These are phyloP conservation scores for Catagonus wagneri DNA, from an alignment of 2,113 vertebrate genomes.

Conservation along the genomic window DNA sequence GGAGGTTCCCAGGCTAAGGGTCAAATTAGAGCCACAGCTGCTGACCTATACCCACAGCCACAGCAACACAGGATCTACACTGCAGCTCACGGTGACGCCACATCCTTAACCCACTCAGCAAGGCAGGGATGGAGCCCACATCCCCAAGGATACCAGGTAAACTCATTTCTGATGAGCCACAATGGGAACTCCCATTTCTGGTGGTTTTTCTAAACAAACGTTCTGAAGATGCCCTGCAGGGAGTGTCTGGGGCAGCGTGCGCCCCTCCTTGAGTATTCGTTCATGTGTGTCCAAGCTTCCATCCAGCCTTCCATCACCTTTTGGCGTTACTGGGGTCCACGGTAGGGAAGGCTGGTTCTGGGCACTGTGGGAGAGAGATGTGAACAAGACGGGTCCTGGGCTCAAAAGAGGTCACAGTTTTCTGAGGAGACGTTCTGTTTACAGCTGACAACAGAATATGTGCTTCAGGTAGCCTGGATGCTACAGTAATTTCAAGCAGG, in stretches of 20 bases:
- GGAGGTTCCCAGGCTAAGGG: no score
- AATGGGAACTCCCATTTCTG: no score
- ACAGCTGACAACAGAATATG: accelerated
- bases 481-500: background rate
- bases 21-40: no score
- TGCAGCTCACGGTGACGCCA: no score
- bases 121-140: no score
- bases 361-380: background rate
- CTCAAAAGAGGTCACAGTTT: accelerated
- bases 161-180: no score
- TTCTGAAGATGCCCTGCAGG: background rate
- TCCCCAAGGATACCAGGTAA: no score
- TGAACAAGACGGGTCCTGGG: background rate
- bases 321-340: accelerated
- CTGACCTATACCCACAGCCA: no score
- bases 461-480: background rate
- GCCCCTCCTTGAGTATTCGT: background rate
- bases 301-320: no score
- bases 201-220: background rate
- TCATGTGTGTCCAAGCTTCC: background rate
- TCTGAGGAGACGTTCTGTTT: background rate
- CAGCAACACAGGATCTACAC: no score
- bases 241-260: background rate
- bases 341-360: background rate
- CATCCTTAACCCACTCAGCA: no score